These are phyloP conservation scores for Pelagia noctiluca DNA, from an alignment of 30 jellyfish, hydroid and myxozoan species.

Conservation along the genomic window DNA sequence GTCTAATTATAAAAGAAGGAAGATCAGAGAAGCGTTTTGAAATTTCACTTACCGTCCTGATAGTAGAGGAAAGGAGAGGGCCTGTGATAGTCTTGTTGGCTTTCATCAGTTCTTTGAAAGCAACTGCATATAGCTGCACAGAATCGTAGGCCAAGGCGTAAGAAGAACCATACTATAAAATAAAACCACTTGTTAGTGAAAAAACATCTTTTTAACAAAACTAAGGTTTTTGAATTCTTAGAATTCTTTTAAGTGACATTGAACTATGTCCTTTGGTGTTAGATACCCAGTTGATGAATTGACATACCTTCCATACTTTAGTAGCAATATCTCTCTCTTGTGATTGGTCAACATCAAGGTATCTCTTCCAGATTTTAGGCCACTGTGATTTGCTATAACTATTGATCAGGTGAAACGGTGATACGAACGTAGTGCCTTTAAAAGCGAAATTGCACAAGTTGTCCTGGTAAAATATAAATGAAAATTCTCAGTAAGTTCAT, in stretches of 20 bases:
- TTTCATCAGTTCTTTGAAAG: conserved; percentile 64
- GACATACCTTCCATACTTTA: conserved; percentile 54
- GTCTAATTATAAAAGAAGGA: too few species aligned
- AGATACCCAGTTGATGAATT: neutral
- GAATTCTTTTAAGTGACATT: too few species aligned
- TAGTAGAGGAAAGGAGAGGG: conserved; percentile 40
- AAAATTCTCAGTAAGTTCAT: too few species aligned
- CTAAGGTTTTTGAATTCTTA: too few species aligned
- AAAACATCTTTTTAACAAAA: too few species aligned
- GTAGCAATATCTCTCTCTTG: conserved; percentile 35
- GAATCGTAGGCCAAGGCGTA: conserved; percentile 86
- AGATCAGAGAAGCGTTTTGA: neutral
- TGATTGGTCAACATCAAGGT: conserved; percentile 47
- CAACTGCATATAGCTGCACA: conserved; percentile 58
- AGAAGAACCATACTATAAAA: conserved; percentile 63
- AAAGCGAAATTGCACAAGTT: conserved; percentile 73
- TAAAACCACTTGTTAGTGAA: neutral
- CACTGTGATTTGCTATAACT: conserved; percentile 83
- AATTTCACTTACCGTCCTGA: conserved; percentile 47
- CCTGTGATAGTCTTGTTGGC: conserved; percentile 75
- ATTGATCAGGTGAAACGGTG: conserved; percentile 72
- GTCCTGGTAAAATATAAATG: conserved; percentile 30
- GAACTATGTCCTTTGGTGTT: too few species aligned
- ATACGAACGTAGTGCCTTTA: conserved; percentile 80
- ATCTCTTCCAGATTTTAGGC: conserved; percentile 71